Conservation (phyloP, 2,797 vertebrate genomes). For the Distichodus sexfasciatus region DNA sequence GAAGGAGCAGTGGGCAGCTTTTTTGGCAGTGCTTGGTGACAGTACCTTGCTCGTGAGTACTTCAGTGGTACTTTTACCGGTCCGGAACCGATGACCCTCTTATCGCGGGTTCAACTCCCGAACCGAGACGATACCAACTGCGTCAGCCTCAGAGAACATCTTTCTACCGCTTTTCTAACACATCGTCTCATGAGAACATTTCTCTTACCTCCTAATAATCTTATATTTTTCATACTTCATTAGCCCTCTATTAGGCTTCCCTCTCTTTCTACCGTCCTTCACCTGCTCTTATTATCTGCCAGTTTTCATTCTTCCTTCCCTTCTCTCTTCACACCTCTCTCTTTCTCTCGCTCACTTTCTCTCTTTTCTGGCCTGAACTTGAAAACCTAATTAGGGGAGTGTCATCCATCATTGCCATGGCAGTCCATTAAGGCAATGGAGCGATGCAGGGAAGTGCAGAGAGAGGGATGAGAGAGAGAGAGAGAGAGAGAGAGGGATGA, state of each 20-base stretch:
- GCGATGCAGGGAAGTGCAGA: conserved; percentile 11
- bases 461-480: neutral
- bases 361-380: conserved; percentile 37
- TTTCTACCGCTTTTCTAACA: no score
- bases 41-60: no score
- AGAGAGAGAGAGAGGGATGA: conserved; percentile 21
- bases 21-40: no score
- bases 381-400: conserved; percentile 52
- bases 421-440: conserved; percentile 51
- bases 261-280: neutral
- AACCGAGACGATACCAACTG: no score
- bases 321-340: conserved; percentile 14
- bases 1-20: no score
- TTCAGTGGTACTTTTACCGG: no score
- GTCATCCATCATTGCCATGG: conserved; percentile 50
- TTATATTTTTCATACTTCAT: neutral
- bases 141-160: no score
- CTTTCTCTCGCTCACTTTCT: neutral
- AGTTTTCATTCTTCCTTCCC: conserved; percentile 12
- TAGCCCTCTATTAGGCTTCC: neutral
- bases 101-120: no score
- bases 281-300: no score
- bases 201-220: neutral
- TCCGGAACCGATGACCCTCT: no score
- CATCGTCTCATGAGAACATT: no score